phyloP scores from a whole-genome alignment of 2,888 invertebrate genomes.

The Lasius fuliginosus region DNA sequence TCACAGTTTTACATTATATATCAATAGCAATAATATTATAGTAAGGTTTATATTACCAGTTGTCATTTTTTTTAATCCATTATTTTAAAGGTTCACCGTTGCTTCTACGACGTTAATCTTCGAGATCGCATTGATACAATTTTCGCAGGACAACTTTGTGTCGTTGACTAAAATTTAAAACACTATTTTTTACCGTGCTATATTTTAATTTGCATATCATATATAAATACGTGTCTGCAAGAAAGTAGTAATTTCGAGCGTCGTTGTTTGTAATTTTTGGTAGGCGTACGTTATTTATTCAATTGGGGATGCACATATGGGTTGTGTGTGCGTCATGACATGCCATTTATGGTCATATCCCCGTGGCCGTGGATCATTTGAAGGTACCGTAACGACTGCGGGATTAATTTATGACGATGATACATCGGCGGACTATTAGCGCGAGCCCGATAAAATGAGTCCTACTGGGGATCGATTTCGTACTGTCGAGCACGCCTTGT shows the following conservation, averaged over 20 bases:
- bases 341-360: conserved; percentile 54
- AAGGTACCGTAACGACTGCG: conserved; percentile 65
- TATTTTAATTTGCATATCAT: background rate
- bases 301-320: conserved; percentile 18
- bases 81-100: background rate
- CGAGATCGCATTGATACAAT: background rate
- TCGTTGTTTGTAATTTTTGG: background rate
- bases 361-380: conserved; percentile 60
- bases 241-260: background rate
- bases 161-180: background rate
- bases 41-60: background rate
- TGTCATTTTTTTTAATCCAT: conserved; percentile 1
- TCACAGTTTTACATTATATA: background rate
- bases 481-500: conserved; percentile 46
- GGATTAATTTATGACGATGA: conserved; percentile 72
- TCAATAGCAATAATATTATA: conserved; percentile 10
- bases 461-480: conserved; percentile 71
- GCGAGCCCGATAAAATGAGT: conserved; percentile 59
- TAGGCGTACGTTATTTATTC: conserved; percentile 14
- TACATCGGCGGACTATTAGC: conserved; percentile 69
- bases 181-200: background rate
- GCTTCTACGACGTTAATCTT: background rate
- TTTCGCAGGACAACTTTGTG: background rate
- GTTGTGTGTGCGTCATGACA: conserved; percentile 36
- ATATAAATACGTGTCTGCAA: background rate